Conservation (phyloP, 2,797 vertebrate genomes). For the Paramormyrops hopkinsi region DNA sequence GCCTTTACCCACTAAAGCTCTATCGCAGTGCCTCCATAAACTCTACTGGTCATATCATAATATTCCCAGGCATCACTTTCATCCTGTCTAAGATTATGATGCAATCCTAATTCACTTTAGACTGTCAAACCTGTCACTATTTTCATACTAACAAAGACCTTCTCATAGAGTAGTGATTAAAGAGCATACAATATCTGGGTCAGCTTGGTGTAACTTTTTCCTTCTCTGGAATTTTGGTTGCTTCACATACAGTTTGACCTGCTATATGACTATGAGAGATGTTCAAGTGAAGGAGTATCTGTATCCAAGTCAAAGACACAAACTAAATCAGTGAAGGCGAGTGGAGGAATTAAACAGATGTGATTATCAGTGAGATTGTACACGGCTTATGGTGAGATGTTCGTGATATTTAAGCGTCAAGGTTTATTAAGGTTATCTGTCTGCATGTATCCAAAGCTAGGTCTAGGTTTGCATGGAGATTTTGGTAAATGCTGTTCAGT, state of each 20-base stretch:
- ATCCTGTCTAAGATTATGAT: not conserved
- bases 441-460: not conserved
- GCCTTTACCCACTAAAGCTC: not conserved
- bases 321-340: not conserved
- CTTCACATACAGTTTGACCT: not conserved
- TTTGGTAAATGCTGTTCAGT: not conserved
- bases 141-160: not conserved
- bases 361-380: not conserved
- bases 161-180: not conserved
- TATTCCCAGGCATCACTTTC: not conserved
- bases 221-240: not conserved
- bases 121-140: not conserved
- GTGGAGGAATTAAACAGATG: not conserved
- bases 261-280: not conserved
- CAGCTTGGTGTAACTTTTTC: not conserved
- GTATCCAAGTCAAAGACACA: not conserved
- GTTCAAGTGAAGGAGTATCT: not conserved
- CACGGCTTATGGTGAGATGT: not conserved
- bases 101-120: not conserved
- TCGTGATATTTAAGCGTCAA: not conserved
- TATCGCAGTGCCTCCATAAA: not conserved
- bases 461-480: not conserved
- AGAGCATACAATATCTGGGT: not conserved
- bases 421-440: not conserved
- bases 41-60: not conserved